Evolutionary conservation across 1,140 invertebrate species (phyloP), one percentile per base, ranked within the genome.

Genomic region (Drosophila funebris): DNA sequence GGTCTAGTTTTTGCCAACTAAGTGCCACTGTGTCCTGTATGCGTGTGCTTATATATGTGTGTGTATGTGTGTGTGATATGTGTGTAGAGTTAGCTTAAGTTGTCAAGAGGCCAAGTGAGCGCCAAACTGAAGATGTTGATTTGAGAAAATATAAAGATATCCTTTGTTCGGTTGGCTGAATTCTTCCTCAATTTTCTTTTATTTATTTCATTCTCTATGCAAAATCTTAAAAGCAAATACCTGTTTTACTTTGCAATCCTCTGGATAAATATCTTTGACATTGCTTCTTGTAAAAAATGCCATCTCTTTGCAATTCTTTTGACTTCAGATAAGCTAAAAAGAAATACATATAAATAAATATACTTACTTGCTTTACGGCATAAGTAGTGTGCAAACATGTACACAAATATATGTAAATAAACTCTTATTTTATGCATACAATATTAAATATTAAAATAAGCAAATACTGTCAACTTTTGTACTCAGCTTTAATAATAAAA

Each of bases 1-100:
- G 29, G 5, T 43, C 29, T 68, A 72, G 66, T 72, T 61, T 62
- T 62, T 76, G 50, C 27, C 58, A 75, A 67, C 74, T 77, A 57
- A 73, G 66, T 54, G 60, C 48, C 36, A 33, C 4, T 20, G 29
- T 41, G 22, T 22, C 1, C 14, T 22, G 27, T 44, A 27, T 44
- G 14, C 44, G 27, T 14, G 16, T 46, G n/a, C n/a, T n/a, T n/a
- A n/a, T n/a, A n/a, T n/a, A n/a, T n/a, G 41, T 44, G 14, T 58
- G 27, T 14, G 16, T 46, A 7, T 39, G 11, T 13, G 29, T 24
- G 18, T 14, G 22, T 60, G 14, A n/a, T 18, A 2, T 27, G 3
- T 57, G 37, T 70, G 13, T 58, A 11, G 41, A 52, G 46, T 37
- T 54, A 18, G 46, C 60, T 66, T 58, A 24, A 50, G 64, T 41